Evolutionary conservation across 2,797 vertebrate species (phyloP), one percentile per base, ranked within the genome.

Genomic region (Smutsia gigantea): DNA sequence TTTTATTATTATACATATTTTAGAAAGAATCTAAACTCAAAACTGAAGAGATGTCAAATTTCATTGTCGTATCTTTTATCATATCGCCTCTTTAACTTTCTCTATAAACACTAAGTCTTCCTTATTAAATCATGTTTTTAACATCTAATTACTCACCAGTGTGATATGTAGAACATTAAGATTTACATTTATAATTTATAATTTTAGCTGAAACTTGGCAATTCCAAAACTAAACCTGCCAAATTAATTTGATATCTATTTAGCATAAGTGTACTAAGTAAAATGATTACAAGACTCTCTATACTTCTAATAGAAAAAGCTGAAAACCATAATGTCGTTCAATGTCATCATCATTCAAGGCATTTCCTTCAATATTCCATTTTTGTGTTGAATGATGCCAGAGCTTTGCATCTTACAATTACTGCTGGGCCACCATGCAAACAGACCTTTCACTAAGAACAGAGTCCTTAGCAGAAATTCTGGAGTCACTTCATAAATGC

Each of bases 201-300:
- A 78, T 96, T 96, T 90, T 91, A 96, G 23, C 39, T 39, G 34
- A 96, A 89, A 89, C 57, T 93, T 96, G 89, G 74, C 69, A 96
- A 74, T 90, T 84, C 66, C 29, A 75, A 84, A n/a, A 63, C 21
- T 21, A 57, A 93, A 92, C 5, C 31, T 96, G 86, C 46, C 91
- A 94, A 91, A 93, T 86, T 95, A 23, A 78, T 42, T 88, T 68
- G 19, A 87, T 78, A 79, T 86, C n/a, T 79, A 49, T 29, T 92
- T 96, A 83, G 42, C 49, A 92, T 61, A 90, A 77, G 85, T 68
- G 6, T 74, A 82, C 63, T 78, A n/a, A 68, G 46, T 92, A 72
- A 96, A 96, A 86, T 93, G 51, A 87, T 21, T 61, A 55, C 17
- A 88, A 96, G 59, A 86, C 39, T 82, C 71, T 59, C 31, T 79